Evolutionary conservation across 2,888 invertebrate species (phyloP), one percentile per base, ranked within the genome.

Genomic region (Cryptophagus acutangulus): DNA sequence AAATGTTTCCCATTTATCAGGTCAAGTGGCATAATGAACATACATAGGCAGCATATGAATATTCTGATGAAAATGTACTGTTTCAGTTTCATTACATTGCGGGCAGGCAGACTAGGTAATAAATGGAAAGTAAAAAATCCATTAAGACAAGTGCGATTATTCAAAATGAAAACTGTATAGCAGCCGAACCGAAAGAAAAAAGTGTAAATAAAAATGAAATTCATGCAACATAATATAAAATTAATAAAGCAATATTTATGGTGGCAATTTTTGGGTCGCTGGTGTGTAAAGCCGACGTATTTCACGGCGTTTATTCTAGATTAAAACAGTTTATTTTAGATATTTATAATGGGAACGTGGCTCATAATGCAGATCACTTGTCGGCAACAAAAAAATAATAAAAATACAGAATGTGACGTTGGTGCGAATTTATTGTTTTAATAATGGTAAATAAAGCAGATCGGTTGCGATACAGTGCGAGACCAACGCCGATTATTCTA

Each of bases 261-360:
- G 58, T 47, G 55, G 69, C 67, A 69, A 69, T 69, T 70, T 70
- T 70, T 66, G 67, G 67, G 60, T 59, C 62, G 65, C 59, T 59
- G 59, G 59, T 58, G 59, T 58, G 59, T 54, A 59, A 62, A 59
- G 59, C 62, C 61, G 57, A 57, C 62, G 62, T 64, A 64, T 65
- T 66, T 63, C 65, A 62, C 58, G 58, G 62, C 67, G 66, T 68
- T 68, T 67, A 68, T 69, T 69, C 67, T 63, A 69, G 69, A 70
- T 70, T 70, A 70, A 69, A 70, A 69, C 70, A 69, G 68, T 70
- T 69, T 69, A 70, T 70, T 70, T 70, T 69, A 69, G 68, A 69
- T 69, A 69, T 69, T 69, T 68, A 69, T 69, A 69, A 69, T 68
- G 66, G 66, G 59, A 57, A 59, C 63, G 62, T 60, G 61, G 66